Evolutionary conservation across 1,140 invertebrate genomes (phyloP).

Genomic region (Brachystomella parvula): DNA sequence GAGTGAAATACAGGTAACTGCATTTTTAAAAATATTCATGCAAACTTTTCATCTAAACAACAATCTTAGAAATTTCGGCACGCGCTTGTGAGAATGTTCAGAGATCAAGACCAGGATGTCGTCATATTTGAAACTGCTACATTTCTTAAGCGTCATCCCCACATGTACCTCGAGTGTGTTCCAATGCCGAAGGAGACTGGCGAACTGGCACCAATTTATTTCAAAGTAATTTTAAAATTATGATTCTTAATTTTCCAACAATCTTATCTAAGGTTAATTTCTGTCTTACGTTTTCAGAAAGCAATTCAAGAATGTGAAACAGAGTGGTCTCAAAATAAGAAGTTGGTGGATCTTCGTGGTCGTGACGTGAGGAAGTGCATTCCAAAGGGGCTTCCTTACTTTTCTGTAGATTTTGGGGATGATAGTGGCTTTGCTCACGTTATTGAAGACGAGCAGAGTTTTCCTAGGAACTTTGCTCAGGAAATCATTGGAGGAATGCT

Average conservation of each 20-base stretch:
- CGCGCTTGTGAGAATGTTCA: slow-evolving; percentile 68
- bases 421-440: slow-evolving; percentile 88
- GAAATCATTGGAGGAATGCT: slow-evolving; percentile 92
- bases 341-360: slow-evolving; percentile 73
- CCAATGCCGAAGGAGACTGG: slow-evolving; percentile 72
- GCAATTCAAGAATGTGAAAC: slow-evolving; percentile 86
- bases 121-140: slow-evolving; percentile 85
- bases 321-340: slow-evolving; percentile 92
- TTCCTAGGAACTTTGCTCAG: slow-evolving; percentile 86
- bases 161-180: slow-evolving; percentile 82
- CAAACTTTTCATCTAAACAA: not conserved
- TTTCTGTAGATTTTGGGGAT: slow-evolving; percentile 84
- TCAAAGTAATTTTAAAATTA: slow-evolving; percentile 56
- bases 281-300: slow-evolving; percentile 53
- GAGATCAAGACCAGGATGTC: slow-evolving; percentile 58
- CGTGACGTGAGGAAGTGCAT: slow-evolving; percentile 69
- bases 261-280: not conserved
- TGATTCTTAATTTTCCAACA: not conserved
- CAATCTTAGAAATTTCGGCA: slow-evolving; percentile 57
- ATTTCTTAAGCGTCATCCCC: slow-evolving; percentile 63
- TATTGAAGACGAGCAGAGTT: slow-evolving; percentile 84
- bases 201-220: slow-evolving; percentile 85
- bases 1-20: slow-evolving; percentile 68
- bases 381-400: slow-evolving; percentile 91
- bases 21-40: not conserved